Evolutionary conservation across 2,113 vertebrate genomes (phyloP), one percentile per base, ranked within the genome.

Genomic region (Seriola dumerili): DNA sequence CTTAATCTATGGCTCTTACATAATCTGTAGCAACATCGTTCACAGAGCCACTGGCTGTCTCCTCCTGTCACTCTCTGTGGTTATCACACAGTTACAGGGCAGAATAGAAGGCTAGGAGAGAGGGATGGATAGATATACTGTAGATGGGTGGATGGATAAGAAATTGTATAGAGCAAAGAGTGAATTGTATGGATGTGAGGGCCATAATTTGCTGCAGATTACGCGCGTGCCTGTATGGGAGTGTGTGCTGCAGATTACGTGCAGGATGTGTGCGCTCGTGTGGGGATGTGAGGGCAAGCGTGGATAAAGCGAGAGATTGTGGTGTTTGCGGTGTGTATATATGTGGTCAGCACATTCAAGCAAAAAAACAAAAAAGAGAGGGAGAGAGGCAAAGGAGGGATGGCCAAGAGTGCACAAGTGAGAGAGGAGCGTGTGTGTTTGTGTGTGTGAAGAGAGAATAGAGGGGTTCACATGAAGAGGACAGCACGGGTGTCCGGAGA

Each of bases 1-100:
- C 89, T 94, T 95, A 90, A 94, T 94, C 93, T 94, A 93, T 90
- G 83, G 80, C 84, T 82, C 62, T 96, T 96, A 94, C 80, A 67
- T 92, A 95, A 95, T 89, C 93, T 84, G 52, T 70, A 75, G 81
- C 92, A 94, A 84, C 86, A 80, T 84, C 76, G 55, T 89, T 87
- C 64, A 84, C 80, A 73, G 92, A 91, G 87, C 85, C 89, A 83
- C 86, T 84, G 93, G 72, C 93, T 96, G 92, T 93, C 89, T 94
- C 91, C 84, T 94, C 89, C 86, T 88, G 90, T 93, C 90, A 80
- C 82, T 79, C 73, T 85, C 82, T 75, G 84, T 57, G 91, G 92
- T 94, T 91, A 95, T 94, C 92, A 94, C 85, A 94, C 61, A 76
- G 83, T 86, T 77, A 87, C 74, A 85, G 84, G 84, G 84, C 80